A percentile compares a stretch with the other conserved stretches of the same genome.
Conservation (phyloP, 2,888 invertebrate genomes). For the Rhynchonema sp. region DNA sequence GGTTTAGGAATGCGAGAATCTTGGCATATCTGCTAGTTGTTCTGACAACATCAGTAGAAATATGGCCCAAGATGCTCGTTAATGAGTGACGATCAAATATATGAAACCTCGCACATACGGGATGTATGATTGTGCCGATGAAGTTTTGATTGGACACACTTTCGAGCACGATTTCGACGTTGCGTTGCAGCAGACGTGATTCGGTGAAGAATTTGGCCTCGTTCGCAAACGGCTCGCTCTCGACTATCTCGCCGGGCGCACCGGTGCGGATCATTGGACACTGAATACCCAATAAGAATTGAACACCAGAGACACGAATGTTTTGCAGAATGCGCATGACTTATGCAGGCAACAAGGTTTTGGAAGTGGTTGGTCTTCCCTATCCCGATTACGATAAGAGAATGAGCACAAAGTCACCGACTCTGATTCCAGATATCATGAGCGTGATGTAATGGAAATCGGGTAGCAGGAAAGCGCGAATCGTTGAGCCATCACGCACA, state of each 20-base stretch:
- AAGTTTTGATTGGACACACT: conserved; percentile 78
- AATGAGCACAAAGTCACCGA: conserved; percentile 9
- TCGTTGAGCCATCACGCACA: conserved; percentile 87
- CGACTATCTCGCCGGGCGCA: conserved; percentile 26
- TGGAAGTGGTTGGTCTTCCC: not conserved
- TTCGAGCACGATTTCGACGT: conserved; percentile 66
- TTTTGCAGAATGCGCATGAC: not conserved
- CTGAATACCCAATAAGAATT: conserved; percentile 1
- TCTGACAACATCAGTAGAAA: no score
- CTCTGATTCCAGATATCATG: conserved; percentile 74
- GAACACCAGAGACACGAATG: not conserved
- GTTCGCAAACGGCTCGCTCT: conserved; percentile 47
- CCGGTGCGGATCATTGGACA: not conserved
- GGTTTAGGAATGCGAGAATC: no score
- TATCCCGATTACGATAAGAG: no score
- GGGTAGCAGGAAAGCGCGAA: conserved; percentile 71
- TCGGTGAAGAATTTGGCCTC: conserved; percentile 89
- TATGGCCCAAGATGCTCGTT: no score
- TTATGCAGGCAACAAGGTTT: no score
- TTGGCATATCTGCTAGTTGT: no score
- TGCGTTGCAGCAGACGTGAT: conserved; percentile 65
- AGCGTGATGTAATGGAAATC: conserved; percentile 74
- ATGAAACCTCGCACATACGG: conserved; percentile 38
- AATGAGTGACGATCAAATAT: no score
- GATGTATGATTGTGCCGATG: conserved; percentile 78